phyloP scores from a whole-genome alignment of 2,797 vertebrate species.

The Paramormyrops hopkinsi region DNA sequence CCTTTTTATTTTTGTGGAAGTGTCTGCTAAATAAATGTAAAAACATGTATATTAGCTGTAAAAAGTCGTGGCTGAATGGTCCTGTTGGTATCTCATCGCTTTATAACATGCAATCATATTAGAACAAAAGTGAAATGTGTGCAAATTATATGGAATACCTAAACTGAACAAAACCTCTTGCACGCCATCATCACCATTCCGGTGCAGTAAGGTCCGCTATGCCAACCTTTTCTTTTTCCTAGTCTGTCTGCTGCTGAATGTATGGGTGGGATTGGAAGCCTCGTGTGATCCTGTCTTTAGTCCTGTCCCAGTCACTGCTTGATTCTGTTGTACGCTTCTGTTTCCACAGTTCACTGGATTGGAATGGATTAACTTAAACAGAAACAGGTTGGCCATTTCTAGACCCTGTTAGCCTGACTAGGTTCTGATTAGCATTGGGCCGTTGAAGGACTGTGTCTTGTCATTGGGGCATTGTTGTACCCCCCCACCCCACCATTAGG shows the following conservation, averaged over 20 bases:
- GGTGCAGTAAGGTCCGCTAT: neutral
- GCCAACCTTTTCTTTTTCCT: neutral
- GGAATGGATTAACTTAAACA: neutral
- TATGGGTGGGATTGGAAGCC: neutral
- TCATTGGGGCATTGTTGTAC: neutral
- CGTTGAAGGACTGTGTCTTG: neutral
- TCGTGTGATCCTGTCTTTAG: neutral
- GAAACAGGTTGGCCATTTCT: neutral
- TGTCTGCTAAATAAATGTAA: neutral
- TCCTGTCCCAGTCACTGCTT: neutral
- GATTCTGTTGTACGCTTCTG: neutral
- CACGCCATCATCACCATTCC: neutral
- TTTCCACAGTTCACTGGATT: neutral
- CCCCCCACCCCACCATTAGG: neutral
- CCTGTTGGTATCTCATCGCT: neutral
- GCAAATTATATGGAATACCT: neutral
- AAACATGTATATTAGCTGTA: neutral
- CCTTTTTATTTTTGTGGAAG: neutral
- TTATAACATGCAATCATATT: neutral
- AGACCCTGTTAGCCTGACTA: neutral
- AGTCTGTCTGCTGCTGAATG: neutral
- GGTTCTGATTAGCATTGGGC: neutral
- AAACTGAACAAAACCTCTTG: neutral
- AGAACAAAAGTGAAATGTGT: neutral
- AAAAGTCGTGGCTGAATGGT: neutral